Percentiles rank a stretch among this genome's conserved stretches.
Conservation (phyloP, 2,113 vertebrate species). For the Caranx ignobilis region DNA sequence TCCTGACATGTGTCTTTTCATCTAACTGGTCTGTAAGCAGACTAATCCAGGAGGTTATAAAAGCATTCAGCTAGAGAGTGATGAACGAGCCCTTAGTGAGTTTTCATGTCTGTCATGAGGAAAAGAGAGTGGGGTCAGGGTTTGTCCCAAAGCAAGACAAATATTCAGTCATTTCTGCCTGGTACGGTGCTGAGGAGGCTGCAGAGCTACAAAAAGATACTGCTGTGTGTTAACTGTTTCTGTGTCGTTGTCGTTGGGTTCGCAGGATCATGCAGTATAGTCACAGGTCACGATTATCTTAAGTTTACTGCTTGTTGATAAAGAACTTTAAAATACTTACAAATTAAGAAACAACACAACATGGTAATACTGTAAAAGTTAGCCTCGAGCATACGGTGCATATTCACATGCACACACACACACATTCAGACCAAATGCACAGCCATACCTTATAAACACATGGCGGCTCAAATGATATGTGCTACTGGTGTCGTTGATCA, state of each 20-base stretch:
- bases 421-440: constrained; percentile 56
- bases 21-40: constrained; percentile 52
- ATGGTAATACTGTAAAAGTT: constrained; percentile 81
- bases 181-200: constrained; percentile 50
- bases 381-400: constrained; percentile 66
- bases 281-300: constrained; percentile 66
- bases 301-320: constrained; percentile 62
- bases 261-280: constrained; percentile 75
- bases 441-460: constrained; percentile 67
- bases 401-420: constrained; percentile 57
- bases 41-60: constrained; percentile 66
- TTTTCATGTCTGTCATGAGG: constrained; percentile 66
- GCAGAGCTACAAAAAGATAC: constrained; percentile 65
- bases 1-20: constrained; percentile 32
- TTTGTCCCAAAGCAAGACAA: constrained; percentile 46
- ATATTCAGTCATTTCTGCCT: constrained; percentile 47
- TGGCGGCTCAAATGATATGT: constrained; percentile 72
- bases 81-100: constrained; percentile 83
- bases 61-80: constrained; percentile 67
- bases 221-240: constrained; percentile 42
- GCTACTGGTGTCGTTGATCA: constrained; percentile 72
- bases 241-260: constrained; percentile 22
- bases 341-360: constrained; percentile 78
- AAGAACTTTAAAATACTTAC: constrained; percentile 73
- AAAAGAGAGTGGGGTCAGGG: constrained; percentile 22